A percentile compares a stretch with the other conserved stretches of the same genome.
Evolutionary conservation across 2,113 vertebrate species (phyloP).

Genomic region (Gasterosteus nipponicus): DNA sequence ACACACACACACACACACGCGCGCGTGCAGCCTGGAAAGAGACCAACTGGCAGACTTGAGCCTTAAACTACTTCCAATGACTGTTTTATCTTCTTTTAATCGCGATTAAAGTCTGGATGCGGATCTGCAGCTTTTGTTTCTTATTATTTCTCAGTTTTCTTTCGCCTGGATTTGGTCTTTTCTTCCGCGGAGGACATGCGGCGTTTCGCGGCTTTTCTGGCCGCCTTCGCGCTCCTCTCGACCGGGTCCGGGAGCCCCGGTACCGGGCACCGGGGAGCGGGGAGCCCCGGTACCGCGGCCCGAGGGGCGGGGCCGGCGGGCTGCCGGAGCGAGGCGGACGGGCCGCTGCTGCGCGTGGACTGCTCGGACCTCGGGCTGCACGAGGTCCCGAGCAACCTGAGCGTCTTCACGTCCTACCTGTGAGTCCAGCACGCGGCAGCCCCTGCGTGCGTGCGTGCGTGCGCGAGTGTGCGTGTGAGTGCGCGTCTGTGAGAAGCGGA

Average conservation of each 20-base stretch:
- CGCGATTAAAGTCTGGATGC: background rate
- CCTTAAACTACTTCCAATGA: slow-evolving; percentile 12
- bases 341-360: slow-evolving; percentile 66
- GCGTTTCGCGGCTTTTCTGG: slow-evolving; percentile 32
- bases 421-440: slow-evolving; percentile 37
- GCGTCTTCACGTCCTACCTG: slow-evolving; percentile 72
- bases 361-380: slow-evolving; percentile 71
- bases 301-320: slow-evolving; percentile 12
- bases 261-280: background rate
- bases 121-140: slow-evolving; percentile 2
- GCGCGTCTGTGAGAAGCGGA: slow-evolving; percentile 48
- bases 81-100: background rate
- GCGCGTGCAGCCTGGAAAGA: slow-evolving; percentile 59
- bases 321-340: slow-evolving; percentile 69
- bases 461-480: background rate
- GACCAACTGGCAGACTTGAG: slow-evolving; percentile 27
- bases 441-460: background rate
- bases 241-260: background rate
- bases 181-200: slow-evolving; percentile 45
- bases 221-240: slow-evolving; percentile 37
- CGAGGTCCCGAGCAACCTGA: slow-evolving; percentile 61
- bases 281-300: slow-evolving; percentile 10
- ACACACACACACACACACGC: slow-evolving; percentile 12
- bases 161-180: background rate
- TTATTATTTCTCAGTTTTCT: background rate